Conservation (phyloP, 2,113 vertebrate genomes). For the Thalassarche chlororhynchos region DNA sequence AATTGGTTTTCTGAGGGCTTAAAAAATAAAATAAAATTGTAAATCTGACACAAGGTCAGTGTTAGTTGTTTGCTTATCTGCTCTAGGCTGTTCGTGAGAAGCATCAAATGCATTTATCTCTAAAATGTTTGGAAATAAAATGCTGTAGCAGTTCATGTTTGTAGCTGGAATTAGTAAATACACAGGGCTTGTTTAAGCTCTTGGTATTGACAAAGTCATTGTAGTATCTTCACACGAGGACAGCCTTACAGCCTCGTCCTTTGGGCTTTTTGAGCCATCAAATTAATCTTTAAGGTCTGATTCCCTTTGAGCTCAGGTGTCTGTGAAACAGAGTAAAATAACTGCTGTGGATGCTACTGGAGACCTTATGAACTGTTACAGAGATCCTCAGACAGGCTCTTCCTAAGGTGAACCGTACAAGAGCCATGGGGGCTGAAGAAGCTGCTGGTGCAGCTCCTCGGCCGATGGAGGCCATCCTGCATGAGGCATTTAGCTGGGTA, state of each 20-base stretch:
- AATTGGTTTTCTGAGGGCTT: constrained; percentile 45
- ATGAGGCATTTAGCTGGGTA: neutral
- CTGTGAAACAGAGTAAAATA: constrained; percentile 11
- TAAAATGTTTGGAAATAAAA: constrained; percentile 25
- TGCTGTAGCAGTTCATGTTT: neutral
- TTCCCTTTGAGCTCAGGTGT: neutral
- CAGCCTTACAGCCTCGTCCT: neutral
- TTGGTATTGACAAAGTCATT: neutral
- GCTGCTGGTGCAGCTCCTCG: neutral
- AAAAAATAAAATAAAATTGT: constrained; percentile 21
- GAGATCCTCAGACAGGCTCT: neutral
- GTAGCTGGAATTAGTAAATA: neutral
- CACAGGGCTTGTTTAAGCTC: constrained; percentile 12
- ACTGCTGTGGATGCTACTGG: neutral
- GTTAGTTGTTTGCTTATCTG: constrained; percentile 24
- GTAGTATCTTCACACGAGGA: neutral
- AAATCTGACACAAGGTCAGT: constrained; percentile 10
- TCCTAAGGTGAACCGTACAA: neutral
- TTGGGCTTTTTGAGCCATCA: neutral
- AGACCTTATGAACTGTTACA: neutral
- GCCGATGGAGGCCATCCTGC: neutral
- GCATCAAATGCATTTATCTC: constrained; percentile 32
- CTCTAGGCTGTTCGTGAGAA: neutral
- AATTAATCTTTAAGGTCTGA: constrained; percentile 22
- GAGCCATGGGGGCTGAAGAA: neutral